Conservation (phyloP, 2,888 invertebrate species). For the Boloria selene region DNA sequence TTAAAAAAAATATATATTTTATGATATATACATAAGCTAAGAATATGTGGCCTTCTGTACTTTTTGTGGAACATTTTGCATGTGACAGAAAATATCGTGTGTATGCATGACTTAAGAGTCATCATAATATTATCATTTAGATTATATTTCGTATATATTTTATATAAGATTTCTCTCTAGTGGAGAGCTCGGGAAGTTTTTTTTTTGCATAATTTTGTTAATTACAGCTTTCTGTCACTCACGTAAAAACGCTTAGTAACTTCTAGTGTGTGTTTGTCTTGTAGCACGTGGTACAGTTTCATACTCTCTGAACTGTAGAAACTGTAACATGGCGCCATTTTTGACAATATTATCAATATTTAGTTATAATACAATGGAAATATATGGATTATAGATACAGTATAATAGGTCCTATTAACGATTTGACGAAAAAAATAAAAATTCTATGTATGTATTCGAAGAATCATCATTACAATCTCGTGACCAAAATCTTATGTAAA, state of each 20-base stretch:
- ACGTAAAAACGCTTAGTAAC: slow-evolving; percentile 42
- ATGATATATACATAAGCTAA: slow-evolving; percentile 17
- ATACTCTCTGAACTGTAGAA: slow-evolving; percentile 1
- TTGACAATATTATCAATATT: slow-evolving; percentile 1
- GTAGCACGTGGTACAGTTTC: slow-evolving; percentile 53
- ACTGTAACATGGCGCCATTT: not conserved
- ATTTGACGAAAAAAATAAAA: too few species aligned
- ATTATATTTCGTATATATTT: slow-evolving; percentile 49
- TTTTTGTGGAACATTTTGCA: slow-evolving; percentile 52
- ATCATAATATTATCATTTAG: slow-evolving; percentile 50
- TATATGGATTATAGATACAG: slow-evolving; percentile 19
- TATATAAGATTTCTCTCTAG: slow-evolving; percentile 71
- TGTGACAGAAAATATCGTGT: slow-evolving; percentile 70
- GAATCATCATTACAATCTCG: too few species aligned
- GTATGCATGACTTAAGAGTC: slow-evolving; percentile 70
- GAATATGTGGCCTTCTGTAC: slow-evolving; percentile 24
- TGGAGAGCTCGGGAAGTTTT: slow-evolving; percentile 81
- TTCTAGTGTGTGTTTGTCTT: slow-evolving; percentile 44
- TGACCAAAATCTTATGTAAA: too few species aligned
- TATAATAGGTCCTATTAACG: not conserved
- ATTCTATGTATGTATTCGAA: too few species aligned
- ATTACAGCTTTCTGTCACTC: slow-evolving; percentile 72
- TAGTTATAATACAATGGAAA: not conserved
- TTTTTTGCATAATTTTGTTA: slow-evolving; percentile 53
- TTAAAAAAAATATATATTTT: slow-evolving; percentile 22